These are phyloP conservation scores for Axinella damicornis DNA, from an alignment of 37 sponge, comb jelly and placozoan genomes.

Conservation along the genomic window DNA sequence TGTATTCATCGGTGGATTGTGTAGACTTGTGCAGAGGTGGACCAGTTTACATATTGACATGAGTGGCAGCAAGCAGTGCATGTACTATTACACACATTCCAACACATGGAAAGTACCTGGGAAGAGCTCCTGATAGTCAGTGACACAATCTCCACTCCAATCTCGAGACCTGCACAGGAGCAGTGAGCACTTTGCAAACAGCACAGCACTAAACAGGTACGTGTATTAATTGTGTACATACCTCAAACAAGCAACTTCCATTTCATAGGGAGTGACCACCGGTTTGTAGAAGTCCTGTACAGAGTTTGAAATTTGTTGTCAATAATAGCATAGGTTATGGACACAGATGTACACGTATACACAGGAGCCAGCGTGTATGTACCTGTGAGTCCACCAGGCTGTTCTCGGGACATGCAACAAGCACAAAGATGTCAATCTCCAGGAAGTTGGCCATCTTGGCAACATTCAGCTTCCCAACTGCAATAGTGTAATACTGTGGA, in stretches of 20 bases:
- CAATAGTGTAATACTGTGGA: conserved; percentile 92
- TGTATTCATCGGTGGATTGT: no score
- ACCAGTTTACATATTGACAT: no score
- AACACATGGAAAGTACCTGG: conserved; percentile 18
- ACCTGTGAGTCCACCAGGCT: conserved; percentile 88
- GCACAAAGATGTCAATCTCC: conserved; percentile 94
- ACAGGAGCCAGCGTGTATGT: neutral
- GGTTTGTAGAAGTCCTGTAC: conserved; percentile 91
- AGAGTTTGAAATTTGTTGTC: neutral
- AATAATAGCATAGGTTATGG: no score
- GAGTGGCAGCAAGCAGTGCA: no score
- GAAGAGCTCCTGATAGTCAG: conserved; percentile 80
- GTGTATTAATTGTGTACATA: neutral
- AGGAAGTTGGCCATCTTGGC: conserved; percentile 98
- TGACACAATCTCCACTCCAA: conserved; percentile 70
- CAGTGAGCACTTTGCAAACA: neutral
- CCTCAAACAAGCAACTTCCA: conserved; percentile 92
- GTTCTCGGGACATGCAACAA: conserved; percentile 96
- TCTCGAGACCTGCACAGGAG: conserved; percentile 58
- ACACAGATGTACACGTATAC: no score
- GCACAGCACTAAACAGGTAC: no score
- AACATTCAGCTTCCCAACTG: conserved; percentile 94
- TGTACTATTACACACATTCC: no score
- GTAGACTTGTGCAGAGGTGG: no score
- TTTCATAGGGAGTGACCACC: conserved; percentile 94